phyloP scores from a whole-genome alignment of 2,113 vertebrate genomes.

The Pedionomus torquatus region DNA sequence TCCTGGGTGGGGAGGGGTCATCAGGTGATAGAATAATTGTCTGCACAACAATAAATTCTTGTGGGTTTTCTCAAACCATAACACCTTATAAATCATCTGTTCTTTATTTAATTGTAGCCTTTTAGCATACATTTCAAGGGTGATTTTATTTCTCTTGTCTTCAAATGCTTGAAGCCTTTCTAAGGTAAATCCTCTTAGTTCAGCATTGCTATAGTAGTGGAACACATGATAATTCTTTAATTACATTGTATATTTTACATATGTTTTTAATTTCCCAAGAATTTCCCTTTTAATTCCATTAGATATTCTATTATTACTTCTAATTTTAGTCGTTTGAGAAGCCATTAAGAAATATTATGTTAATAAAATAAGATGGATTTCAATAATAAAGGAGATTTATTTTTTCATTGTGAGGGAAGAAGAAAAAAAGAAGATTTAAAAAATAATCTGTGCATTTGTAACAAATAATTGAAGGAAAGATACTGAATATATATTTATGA shows the following conservation, averaged over 20 bases:
- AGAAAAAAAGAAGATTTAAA: background rate
- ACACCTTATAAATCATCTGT: background rate
- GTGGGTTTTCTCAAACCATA: too few relatives aligned
- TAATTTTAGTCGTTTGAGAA: slow-evolving; percentile 38
- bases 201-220: background rate
- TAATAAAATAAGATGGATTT: slow-evolving; percentile 30
- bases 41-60: too few relatives aligned
- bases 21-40: too few relatives aligned
- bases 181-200: slow-evolving; percentile 31
- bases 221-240: background rate
- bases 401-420: background rate
- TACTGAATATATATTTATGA: background rate
- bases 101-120: background rate
- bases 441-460: background rate
- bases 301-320: background rate
- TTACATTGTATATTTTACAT: background rate
- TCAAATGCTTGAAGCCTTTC: background rate
- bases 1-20: too few relatives aligned
- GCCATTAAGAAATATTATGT: background rate
- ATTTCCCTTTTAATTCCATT: background rate
- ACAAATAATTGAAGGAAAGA: background rate
- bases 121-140: background rate
- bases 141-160: background rate
- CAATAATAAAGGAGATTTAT: background rate
- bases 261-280: slow-evolving; percentile 11